Conservation (phyloP, 1,140 invertebrate species). For the Musca domestica region DNA sequence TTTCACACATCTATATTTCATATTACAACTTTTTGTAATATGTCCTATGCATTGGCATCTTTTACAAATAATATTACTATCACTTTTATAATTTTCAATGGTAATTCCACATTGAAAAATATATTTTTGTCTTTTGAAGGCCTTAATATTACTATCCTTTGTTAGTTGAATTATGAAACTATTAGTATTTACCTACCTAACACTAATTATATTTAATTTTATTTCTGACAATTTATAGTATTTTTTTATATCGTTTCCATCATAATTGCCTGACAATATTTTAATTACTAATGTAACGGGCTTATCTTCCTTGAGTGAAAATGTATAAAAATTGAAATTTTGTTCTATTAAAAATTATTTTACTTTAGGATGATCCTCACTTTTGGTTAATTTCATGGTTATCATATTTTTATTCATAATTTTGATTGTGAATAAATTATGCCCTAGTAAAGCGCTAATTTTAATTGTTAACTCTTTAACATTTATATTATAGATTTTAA, state of each 20-base stretch:
- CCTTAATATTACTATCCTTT: not conserved
- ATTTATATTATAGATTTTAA: too few species aligned
- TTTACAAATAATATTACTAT: not conserved
- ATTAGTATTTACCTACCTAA: not conserved
- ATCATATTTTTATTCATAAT: not conserved
- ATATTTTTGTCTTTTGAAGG: not conserved
- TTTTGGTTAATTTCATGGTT: not conserved
- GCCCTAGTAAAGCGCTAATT: not conserved
- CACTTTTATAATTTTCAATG: not conserved
- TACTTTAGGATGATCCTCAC: not conserved
- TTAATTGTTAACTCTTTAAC: too few species aligned
- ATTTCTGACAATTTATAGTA: not conserved
- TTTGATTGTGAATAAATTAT: not conserved
- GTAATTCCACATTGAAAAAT: not conserved
- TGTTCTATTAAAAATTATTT: not conserved
- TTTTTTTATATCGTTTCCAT: not conserved
- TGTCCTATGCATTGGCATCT: not conserved
- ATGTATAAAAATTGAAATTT: not conserved
- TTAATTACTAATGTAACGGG: not conserved
- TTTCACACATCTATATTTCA: conserved; percentile 8
- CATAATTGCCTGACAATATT: not conserved
- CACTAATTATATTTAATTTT: not conserved
- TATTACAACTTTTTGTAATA: not conserved
- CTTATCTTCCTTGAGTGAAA: not conserved
- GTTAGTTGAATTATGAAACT: not conserved